Base-by-base conservation (phyloP, 1,140 invertebrate genomes). In the Sminthurinus signatus region DNA sequence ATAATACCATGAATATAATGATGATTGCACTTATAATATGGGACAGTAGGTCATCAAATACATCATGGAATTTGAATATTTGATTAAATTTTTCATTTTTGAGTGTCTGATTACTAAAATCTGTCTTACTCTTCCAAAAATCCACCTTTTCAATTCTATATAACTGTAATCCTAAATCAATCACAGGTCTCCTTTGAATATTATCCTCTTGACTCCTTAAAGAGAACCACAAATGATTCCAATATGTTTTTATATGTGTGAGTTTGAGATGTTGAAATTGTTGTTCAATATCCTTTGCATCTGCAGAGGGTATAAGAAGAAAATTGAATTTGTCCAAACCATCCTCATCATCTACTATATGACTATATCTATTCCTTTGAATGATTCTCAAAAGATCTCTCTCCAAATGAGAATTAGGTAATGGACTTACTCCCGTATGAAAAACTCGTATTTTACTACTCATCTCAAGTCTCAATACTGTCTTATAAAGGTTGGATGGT, bases 221-320 rank as follows among this genome's bases (percentile, higher is more conserved):
- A 42, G 60, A 50, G 25, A 71, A 23, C n/a, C 46, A 44, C 2
- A 66, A 1, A 50, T 71, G 70, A 36, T 71, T 71, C 70, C 70
- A 71, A 39, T 71, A 71, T 0, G 70, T 71, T 51, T 71, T 71
- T n/a, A 71, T 23, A 23, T 64, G 46, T 17, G 44, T 56, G n/a
- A 65, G 32, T 46, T 62, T 60, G 1, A 68, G 21, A 17, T 58
- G 52, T 23, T 43, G 48, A 43, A 67, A 67, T 12, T 28, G 55
- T 12, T 50, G 39, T 51, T 65, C 59, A 42, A 55, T 42, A 3
- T 66, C 64, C 48, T 51, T 43, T 14, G 55, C 64, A n/a, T 46
- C 61, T 21, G 51, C 10, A n/a, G 44, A 32, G 15, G 70, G 70
- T 27, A 72, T 39, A 4, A 72, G 15, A 15, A 72, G 44, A 29